Percentiles rank a stretch among this genome's conserved stretches.
phyloP scores from a whole-genome alignment of 2,888 invertebrate genomes.

The Troglohyphantes excavatus region DNA sequence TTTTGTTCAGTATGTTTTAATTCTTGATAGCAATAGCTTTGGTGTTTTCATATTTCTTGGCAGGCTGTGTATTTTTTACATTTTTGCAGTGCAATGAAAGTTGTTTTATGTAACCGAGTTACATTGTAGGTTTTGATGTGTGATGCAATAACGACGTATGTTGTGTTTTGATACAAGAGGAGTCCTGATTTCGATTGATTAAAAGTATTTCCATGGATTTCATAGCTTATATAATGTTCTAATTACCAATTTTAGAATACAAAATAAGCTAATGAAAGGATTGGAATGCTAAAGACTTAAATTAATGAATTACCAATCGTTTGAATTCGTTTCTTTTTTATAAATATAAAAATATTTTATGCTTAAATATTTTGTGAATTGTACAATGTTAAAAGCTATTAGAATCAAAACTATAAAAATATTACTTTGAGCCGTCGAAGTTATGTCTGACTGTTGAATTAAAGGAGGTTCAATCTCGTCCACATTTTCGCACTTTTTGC shows the following conservation, averaged over 20 bases:
- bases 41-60: constrained; percentile 17
- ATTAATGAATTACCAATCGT: too few relatives aligned
- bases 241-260: neutral
- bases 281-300: neutral
- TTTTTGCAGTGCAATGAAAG: neutral
- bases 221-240: neutral
- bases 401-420: too few relatives aligned
- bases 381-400: neutral
- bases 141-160: neutral
- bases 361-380: neutral
- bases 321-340: too few relatives aligned
- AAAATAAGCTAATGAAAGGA: neutral
- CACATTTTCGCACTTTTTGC: neutral
- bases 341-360: neutral
- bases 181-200: neutral
- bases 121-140: neutral
- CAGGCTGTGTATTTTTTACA: neutral
- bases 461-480: neutral
- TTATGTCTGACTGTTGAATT: neutral
- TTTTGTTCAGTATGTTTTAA: constrained; percentile 3
- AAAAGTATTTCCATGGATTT: neutral
- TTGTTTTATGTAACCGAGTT: constrained; percentile 5
- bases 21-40: neutral
- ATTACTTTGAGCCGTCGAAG: too few relatives aligned
- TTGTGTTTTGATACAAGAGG: neutral